Conservation (phyloP, 2,888 invertebrate genomes). For the Matsumyia berberina region DNA sequence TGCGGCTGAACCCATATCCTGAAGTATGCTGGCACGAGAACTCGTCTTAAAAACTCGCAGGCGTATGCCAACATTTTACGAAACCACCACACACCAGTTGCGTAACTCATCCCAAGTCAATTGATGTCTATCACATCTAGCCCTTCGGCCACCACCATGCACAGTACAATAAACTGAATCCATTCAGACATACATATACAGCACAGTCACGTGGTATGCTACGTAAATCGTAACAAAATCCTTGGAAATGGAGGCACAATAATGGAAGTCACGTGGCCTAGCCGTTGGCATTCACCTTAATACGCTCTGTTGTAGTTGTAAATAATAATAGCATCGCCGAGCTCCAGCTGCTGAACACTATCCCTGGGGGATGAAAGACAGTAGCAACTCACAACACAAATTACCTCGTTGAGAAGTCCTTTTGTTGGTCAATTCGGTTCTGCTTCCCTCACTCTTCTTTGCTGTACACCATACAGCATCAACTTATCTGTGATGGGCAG, state of each 20-base stretch:
- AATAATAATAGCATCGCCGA: not conserved
- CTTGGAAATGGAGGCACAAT: not conserved
- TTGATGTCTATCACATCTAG: conserved; percentile 4
- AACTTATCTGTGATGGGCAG: not conserved
- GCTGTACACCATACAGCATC: not conserved
- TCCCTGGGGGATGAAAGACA: not conserved
- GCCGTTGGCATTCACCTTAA: not conserved
- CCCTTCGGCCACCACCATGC: not conserved
- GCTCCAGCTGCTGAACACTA: not conserved
- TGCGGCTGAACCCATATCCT: too few species aligned
- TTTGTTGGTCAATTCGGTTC: conserved; percentile 9
- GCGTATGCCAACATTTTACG: not conserved
- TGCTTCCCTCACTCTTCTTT: not conserved
- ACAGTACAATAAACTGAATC: not conserved
- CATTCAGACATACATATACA: not conserved
- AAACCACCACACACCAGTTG: not conserved
- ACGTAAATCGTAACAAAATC: not conserved
- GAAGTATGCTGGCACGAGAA: too few species aligned
- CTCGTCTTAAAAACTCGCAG: too few species aligned
- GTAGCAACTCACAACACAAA: not conserved
- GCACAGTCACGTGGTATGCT: not conserved
- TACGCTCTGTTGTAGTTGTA: not conserved
- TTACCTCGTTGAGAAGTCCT: conserved; percentile 2
- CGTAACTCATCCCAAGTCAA: not conserved
- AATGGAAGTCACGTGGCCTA: not conserved